Conservation (phyloP, 2,888 invertebrate genomes). For the Pomacea canaliculata region DNA sequence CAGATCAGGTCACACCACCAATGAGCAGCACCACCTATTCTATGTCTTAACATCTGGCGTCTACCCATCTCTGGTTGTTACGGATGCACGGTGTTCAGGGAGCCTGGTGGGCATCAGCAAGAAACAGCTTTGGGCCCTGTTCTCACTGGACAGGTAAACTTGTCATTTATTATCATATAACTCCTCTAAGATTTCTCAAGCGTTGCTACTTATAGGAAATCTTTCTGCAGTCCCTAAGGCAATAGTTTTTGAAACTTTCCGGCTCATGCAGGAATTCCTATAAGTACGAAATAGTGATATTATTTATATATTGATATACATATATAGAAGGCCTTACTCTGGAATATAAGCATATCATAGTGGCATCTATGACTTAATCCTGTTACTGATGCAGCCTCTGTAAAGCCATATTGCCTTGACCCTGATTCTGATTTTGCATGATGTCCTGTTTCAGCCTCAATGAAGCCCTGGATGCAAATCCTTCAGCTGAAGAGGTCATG, state of each 20-base stretch:
- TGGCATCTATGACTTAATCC: too few relatives aligned
- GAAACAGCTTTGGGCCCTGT: conserved; percentile 66
- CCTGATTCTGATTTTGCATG: too few relatives aligned
- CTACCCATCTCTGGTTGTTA: conserved; percentile 65
- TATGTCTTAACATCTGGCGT: conserved; percentile 67
- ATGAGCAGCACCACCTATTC: conserved; percentile 62
- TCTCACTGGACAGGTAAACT: conserved; percentile 66
- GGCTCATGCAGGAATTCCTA: too few relatives aligned
- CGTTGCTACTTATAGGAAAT: too few relatives aligned
- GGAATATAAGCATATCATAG: too few relatives aligned
- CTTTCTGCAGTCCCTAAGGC: too few relatives aligned
- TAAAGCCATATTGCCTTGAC: too few relatives aligned
- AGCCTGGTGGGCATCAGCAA: conserved; percentile 67
- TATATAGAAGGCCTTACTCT: too few relatives aligned
- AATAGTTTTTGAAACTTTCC: background rate
- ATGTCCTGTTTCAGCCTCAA: conserved; percentile 57
- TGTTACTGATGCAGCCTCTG: too few relatives aligned
- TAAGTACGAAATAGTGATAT: too few relatives aligned
- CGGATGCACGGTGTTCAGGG: conserved; percentile 66
- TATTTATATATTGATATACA: too few relatives aligned
- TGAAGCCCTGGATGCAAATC: conserved; percentile 65
- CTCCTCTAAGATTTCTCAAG: too few relatives aligned
- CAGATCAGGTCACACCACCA: conserved; percentile 23
- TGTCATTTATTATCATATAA: background rate
- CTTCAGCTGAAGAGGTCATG: conserved; percentile 62